A percentile compares a stretch with the other conserved stretches of the same genome.
Evolutionary conservation across 2,888 invertebrate genomes (phyloP).

Genomic region (Scaptomyza polygonia): DNA sequence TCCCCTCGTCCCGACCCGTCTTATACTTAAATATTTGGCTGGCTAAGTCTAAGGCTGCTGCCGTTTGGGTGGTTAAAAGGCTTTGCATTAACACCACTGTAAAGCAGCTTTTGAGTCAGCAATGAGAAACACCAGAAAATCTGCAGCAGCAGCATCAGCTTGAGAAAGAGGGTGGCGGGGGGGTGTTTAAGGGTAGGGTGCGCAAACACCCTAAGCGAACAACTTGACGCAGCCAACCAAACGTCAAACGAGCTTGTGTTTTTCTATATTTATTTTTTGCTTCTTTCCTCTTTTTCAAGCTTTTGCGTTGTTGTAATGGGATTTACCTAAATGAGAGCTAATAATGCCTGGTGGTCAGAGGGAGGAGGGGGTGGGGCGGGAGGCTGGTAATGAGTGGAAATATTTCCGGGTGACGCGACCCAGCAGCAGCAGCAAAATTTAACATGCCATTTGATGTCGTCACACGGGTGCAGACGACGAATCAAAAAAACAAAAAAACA

Average conservation of each 20-base stretch:
- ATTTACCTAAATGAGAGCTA: conserved; percentile 79
- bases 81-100: conserved; percentile 71
- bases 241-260: conserved; percentile 63
- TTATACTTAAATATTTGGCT: not conserved
- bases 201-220: conserved; percentile 59
- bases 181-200: not conserved
- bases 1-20: not conserved
- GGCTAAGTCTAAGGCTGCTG: conserved; percentile 3
- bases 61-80: conserved; percentile 56
- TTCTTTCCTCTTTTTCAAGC: conserved; percentile 8
- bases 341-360: conserved; percentile 59
- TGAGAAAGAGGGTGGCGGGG: not conserved
- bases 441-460: conserved; percentile 75
- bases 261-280: conserved; percentile 12
- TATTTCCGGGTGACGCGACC: conserved; percentile 70
- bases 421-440: conserved; percentile 50
- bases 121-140: not conserved
- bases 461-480: not conserved
- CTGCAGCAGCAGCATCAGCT: conserved; percentile 3
- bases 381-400: conserved; percentile 67
- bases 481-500: not conserved
- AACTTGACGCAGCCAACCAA: conserved; percentile 68
- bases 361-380: too few relatives aligned
- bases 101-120: conserved; percentile 12
- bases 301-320: conserved; percentile 60